Evolutionary conservation across 92 coral and sea anemone species (phyloP), one percentile per base, ranked within the genome.

Genomic region (Ricordea florida): DNA sequence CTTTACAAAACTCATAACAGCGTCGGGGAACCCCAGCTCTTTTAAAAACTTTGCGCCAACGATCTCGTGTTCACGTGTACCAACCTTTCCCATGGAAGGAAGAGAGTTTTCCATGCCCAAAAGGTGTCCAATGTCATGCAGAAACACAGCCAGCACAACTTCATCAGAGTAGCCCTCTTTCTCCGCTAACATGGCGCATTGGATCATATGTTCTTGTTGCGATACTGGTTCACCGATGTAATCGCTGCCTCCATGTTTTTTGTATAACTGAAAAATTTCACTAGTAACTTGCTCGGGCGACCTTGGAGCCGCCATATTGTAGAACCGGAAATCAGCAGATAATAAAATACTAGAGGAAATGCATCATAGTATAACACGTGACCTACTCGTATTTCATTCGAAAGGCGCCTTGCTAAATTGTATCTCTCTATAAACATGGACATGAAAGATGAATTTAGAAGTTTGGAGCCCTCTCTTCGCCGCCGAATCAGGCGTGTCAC

Each of bases 111-210:
- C 92, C 23, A 81, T 53, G 5, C 98, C 98, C 8, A 91, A 57
- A 35, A 94, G 76, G 69, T 94, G 98, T 0, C 98, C 98, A 2
- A 94, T 91, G 89, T 94, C 98, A 30, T 94, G 98, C 23, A 94
- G 69, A 49, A 94, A 79, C 8, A 82, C 98, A 25, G 97, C 98
- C 14, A 94, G 79, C 15, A 94, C 62, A 0, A 91, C 88, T 35
- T 76, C 97, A 22, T 74, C 81, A 2, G 91, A 22, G 40, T 63
- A 94, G 17, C 94, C 97, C 23, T 94, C 96, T 25, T 92, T 85
- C 78, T 94, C 98, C 1, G 98, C 98, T 25, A 91, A 74, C 98
- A 94, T 94, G 4, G 98, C 98, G 60, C 97, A 92, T 55, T 94
- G 98, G 13, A 53, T 74, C 94, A 93, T 93, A 27, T 94, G 97